phyloP scores from a whole-genome alignment of 2,113 vertebrate species.

The Ia io region DNA sequence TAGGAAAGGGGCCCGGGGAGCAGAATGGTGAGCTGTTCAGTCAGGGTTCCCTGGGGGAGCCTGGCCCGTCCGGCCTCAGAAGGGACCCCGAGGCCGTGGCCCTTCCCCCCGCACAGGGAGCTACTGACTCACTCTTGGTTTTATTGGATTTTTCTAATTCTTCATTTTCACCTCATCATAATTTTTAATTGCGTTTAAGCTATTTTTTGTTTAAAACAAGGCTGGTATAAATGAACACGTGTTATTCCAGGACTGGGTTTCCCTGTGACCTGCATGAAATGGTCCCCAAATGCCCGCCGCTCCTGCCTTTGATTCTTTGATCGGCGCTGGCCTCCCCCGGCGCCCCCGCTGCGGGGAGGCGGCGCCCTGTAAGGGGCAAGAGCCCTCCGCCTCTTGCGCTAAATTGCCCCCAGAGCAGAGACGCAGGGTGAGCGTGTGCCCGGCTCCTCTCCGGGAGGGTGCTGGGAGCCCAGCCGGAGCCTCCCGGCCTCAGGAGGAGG shows the following conservation, averaged over 20 bases:
- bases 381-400: background rate
- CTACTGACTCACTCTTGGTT: background rate
- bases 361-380: background rate
- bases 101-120: background rate
- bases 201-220: conserved; percentile 25
- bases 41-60: background rate
- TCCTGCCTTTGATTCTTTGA: background rate
- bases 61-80: background rate
- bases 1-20: background rate
- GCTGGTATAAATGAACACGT: background rate
- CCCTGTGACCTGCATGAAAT: background rate
- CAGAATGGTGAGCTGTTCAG: background rate
- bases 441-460: background rate
- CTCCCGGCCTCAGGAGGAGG: background rate
- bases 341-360: background rate
- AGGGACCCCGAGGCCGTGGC: background rate
- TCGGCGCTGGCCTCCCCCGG: background rate
- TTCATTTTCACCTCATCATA: background rate
- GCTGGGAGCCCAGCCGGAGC: background rate
- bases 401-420: background rate
- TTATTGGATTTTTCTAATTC: conserved; percentile 16
- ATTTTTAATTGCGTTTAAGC: background rate
- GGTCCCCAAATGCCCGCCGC: background rate
- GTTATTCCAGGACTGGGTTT: background rate
- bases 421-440: background rate